A percentile compares a stretch with the other conserved stretches of the same genome.
Evolutionary conservation across 2,113 vertebrate genomes (phyloP).

Genomic region (Mesoclemmys tuberculata): DNA sequence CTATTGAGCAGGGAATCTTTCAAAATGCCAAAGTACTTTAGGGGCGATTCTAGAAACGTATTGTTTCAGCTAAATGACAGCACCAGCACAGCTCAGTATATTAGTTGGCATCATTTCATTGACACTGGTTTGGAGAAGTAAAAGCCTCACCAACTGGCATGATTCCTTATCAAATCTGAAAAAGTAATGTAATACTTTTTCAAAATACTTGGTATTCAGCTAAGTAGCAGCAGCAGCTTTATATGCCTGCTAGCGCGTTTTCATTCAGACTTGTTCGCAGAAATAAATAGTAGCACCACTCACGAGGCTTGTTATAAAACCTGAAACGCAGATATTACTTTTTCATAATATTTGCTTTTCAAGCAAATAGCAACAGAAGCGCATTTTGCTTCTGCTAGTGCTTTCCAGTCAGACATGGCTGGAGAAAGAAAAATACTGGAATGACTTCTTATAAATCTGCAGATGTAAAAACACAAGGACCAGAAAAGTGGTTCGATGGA

Average conservation of each 20-base stretch:
- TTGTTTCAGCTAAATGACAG: not conserved
- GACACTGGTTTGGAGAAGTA: not conserved
- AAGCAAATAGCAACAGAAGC: not conserved
- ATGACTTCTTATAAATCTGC: not conserved
- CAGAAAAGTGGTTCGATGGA: slow-evolving; percentile 1
- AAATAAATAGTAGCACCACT: slow-evolving; percentile 22
- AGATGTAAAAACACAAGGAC: not conserved
- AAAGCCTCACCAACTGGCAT: not conserved
- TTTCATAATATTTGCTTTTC: slow-evolving; percentile 45
- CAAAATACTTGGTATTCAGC: slow-evolving; percentile 25
- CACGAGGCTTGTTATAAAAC: slow-evolving; percentile 24
- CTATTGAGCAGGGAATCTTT: not conserved
- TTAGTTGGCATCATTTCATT: not conserved
- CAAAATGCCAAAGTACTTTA: not conserved
- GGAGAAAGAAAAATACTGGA: not conserved
- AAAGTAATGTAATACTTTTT: not conserved
- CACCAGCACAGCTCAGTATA: not conserved
- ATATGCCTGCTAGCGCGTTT: not conserved
- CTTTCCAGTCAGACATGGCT: not conserved
- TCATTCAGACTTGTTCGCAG: not conserved
- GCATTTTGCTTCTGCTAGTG: not conserved
- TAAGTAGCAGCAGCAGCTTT: not conserved
- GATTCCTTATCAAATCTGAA: not conserved
- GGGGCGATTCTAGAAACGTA: not conserved
- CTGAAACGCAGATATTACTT: not conserved